A percentile compares a stretch with the other conserved stretches of the same genome.
Conservation (phyloP, 2,113 vertebrate species). For the Sterrhoptilus dennistouni region DNA sequence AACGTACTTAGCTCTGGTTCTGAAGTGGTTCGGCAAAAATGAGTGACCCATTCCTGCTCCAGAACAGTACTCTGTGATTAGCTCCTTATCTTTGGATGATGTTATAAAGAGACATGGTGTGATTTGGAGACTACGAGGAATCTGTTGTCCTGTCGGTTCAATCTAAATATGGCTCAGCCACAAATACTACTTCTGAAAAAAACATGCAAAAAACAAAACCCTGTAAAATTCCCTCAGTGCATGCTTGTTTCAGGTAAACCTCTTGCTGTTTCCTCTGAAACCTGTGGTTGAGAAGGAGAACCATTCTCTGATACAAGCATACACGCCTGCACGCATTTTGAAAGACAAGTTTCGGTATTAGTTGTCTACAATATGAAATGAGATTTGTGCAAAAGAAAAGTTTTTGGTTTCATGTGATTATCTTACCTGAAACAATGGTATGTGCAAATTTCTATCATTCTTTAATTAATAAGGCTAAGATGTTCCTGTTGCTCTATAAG, state of each 20-base stretch:
- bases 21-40: not conserved
- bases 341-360: not conserved
- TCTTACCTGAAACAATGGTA: not conserved
- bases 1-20: not conserved
- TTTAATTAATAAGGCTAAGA: not conserved
- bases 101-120: not conserved
- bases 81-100: not conserved
- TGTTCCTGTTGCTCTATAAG: not conserved
- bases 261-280: not conserved
- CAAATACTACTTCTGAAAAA: not conserved
- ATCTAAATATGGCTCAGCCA: not conserved
- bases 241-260: not conserved
- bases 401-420: not conserved
- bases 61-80: not conserved
- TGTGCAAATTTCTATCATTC: not conserved
- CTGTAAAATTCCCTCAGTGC: not conserved
- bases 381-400: not conserved
- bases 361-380: not conserved
- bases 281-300: not conserved
- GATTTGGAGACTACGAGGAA: not conserved
- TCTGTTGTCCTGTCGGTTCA: not conserved
- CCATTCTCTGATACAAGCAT: not conserved
- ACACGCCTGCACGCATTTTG: not conserved
- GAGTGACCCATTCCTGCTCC: not conserved
- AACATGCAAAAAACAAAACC: not conserved